Evolutionary conservation across 2,888 invertebrate genomes (phyloP).

Genomic region (Pandemis corylana): DNA sequence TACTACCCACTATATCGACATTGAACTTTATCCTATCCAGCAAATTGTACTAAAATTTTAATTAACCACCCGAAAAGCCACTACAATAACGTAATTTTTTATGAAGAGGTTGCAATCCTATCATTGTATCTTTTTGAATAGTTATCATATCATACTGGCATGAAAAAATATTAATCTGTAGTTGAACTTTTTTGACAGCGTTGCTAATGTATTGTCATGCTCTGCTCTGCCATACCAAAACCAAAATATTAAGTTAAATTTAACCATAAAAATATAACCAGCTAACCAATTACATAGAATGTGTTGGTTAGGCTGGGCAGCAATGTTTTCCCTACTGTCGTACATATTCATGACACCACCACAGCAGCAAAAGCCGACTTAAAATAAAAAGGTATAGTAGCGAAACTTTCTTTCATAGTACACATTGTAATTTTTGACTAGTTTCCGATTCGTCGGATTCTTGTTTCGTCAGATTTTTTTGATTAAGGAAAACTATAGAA

Average conservation of each 20-base stretch:
- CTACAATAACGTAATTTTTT: no score
- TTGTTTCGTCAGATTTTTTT: no score
- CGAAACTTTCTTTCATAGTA: neutral
- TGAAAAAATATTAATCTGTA: neutral
- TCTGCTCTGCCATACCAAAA: constrained; percentile 35
- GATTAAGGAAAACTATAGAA: no score
- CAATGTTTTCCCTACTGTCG: constrained; percentile 68
- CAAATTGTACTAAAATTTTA: no score
- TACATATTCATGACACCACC: constrained; percentile 64
- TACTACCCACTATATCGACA: no score
- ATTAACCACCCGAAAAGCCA: no score
- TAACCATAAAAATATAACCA: constrained; percentile 38
- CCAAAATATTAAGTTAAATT: constrained; percentile 11
- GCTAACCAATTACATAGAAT: constrained; percentile 51
- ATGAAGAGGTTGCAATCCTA: no score
- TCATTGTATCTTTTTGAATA: neutral
- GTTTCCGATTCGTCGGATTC: no score
- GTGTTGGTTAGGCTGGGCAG: constrained; percentile 77
- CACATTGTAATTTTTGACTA: neutral
- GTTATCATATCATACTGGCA: neutral
- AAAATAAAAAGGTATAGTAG: constrained; percentile 4
- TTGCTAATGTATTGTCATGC: constrained; percentile 27
- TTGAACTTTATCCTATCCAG: no score
- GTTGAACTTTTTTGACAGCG: neutral
- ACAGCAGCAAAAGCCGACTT: constrained; percentile 34